These are phyloP conservation scores for Sphaeramia orbicularis DNA, from an alignment of 2,797 vertebrate genomes.

Conservation along the genomic window DNA sequence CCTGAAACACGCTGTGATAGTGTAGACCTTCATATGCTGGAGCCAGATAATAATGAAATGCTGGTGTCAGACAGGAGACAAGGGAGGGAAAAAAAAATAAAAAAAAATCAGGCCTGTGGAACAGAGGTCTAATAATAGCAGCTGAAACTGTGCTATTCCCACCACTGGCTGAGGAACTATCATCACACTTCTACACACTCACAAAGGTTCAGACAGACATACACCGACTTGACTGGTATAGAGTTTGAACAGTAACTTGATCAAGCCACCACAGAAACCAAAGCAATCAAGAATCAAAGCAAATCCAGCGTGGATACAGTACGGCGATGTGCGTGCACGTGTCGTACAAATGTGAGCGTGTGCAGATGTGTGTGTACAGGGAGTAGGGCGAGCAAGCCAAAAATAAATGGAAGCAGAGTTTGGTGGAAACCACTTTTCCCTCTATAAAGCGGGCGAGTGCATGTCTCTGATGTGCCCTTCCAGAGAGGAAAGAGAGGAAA, in stretches of 20 bases:
- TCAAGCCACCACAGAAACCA: slow-evolving; percentile 75
- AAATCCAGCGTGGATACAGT: slow-evolving; percentile 63
- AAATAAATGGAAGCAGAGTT: slow-evolving; percentile 83
- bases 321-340: slow-evolving; percentile 51
- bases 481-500: slow-evolving; percentile 49
- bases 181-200: slow-evolving; percentile 51
- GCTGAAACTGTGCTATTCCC: slow-evolving; percentile 75
- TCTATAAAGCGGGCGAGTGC: slow-evolving; percentile 59
- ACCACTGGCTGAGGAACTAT: slow-evolving; percentile 69
- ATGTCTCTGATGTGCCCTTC: slow-evolving; percentile 71
- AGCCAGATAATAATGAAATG: slow-evolving; percentile 78
- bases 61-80: slow-evolving; percentile 71
- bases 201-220: slow-evolving; percentile 28
- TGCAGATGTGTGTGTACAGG: slow-evolving; percentile 29
- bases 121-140: slow-evolving; percentile 79
- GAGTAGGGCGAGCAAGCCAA: slow-evolving; percentile 37
- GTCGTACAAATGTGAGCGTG: slow-evolving; percentile 59
- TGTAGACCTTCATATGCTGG: slow-evolving; percentile 44
- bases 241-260: slow-evolving; percentile 78
- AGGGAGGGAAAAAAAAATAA: slow-evolving; percentile 31
- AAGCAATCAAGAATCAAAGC: slow-evolving; percentile 83
- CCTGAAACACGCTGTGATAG: slow-evolving; percentile 53
- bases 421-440: slow-evolving; percentile 77
- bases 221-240: slow-evolving; percentile 55
- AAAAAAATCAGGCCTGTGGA: slow-evolving; percentile 67